phyloP scores from a whole-genome alignment of 2,888 invertebrate genomes.

The Tachystola acroxantha region DNA sequence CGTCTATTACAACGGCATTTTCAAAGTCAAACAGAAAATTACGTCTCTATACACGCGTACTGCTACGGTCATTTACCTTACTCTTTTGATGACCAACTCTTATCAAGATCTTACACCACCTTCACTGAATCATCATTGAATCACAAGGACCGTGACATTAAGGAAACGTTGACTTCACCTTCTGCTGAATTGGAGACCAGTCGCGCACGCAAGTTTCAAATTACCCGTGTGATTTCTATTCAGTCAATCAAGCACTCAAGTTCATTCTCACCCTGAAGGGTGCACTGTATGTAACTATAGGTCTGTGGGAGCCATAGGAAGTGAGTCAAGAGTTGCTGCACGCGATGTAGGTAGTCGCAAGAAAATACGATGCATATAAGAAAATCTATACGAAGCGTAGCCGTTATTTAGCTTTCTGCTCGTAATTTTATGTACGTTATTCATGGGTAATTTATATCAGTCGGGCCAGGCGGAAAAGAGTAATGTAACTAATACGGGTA shows the following conservation, averaged over 20 bases:
- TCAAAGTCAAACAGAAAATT: no score
- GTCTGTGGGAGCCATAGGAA: constrained; percentile 3
- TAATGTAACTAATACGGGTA: no score
- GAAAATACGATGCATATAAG: constrained; percentile 6
- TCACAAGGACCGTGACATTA: constrained; percentile 22
- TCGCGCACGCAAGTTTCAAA: constrained; percentile 21
- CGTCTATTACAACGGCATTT: no score
- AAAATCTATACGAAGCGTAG: neutral
- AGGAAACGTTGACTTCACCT: constrained; percentile 1
- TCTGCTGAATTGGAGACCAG: neutral
- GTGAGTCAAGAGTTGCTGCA: constrained; percentile 12
- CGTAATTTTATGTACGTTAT: no score
- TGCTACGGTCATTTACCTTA: no score
- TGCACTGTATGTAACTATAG: neutral
- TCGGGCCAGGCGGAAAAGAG: no score
- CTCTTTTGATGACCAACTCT: neutral
- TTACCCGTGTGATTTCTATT: constrained; percentile 14
- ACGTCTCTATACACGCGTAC: no score
- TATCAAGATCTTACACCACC: constrained; percentile 1
- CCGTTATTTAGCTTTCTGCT: neutral
- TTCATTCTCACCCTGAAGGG: constrained; percentile 2
- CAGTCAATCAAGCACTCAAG: constrained; percentile 4
- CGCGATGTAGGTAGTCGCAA: constrained; percentile 25
- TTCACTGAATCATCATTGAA: constrained; percentile 13
- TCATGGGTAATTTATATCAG: no score